These are phyloP conservation scores for Drosophila nasuta DNA, from an alignment of 1,140 invertebrate species.

Conservation along the genomic window DNA sequence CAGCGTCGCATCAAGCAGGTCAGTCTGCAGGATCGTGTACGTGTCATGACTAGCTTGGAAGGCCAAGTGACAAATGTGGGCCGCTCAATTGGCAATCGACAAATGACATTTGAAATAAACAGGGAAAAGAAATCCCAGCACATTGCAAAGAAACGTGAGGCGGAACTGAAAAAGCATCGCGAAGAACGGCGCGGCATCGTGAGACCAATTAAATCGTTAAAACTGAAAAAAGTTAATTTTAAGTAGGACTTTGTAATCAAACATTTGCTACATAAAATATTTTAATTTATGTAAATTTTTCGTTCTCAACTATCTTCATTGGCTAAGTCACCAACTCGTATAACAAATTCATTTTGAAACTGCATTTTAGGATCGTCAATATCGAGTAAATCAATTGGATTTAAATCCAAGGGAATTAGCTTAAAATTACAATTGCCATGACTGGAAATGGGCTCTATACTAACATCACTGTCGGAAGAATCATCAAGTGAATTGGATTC, in stretches of 20 bases:
- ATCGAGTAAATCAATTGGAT: constrained; percentile 7
- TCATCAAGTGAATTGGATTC: not conserved
- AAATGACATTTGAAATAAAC: constrained; percentile 90
- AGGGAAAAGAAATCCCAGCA: constrained; percentile 86
- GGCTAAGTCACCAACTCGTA: constrained; percentile 8
- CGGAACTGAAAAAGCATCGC: constrained; percentile 88
- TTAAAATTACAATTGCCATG: constrained; percentile 17
- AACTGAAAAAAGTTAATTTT: constrained; percentile 83
- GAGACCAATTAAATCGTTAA: constrained; percentile 87
- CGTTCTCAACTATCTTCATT: not conserved
- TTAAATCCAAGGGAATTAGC: constrained; percentile 13
- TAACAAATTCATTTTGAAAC: constrained; percentile 20
- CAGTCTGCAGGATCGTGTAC: constrained; percentile 89
- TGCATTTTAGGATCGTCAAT: constrained; percentile 5
- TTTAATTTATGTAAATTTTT: constrained; percentile 39
- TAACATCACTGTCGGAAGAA: constrained; percentile 15
- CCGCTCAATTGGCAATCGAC: constrained; percentile 88
- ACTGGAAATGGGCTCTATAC: constrained; percentile 8
- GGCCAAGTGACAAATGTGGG: constrained; percentile 87
- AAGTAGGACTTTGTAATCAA: constrained; percentile 56
- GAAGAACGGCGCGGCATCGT: constrained; percentile 90
- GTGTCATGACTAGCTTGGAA: constrained; percentile 86
- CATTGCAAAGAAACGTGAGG: constrained; percentile 85
- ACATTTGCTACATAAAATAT: constrained; percentile 38
- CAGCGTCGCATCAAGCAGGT: constrained; percentile 86